A percentile compares a stretch with the other conserved stretches of the same genome.
Conservation (phyloP, 2,888 invertebrate genomes). For the Drosophila rubida region DNA sequence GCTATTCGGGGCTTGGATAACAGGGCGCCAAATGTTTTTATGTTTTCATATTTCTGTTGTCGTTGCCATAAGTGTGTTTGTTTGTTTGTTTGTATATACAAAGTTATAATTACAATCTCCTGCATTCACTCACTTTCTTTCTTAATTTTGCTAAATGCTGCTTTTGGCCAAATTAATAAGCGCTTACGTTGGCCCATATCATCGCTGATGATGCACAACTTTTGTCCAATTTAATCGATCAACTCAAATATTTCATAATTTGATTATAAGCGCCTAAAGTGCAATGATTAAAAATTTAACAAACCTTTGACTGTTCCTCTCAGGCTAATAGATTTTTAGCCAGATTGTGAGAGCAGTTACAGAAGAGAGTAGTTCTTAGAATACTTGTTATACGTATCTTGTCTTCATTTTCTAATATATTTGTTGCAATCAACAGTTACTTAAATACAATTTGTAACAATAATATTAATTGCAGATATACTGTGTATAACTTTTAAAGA, state of each 20-base stretch:
- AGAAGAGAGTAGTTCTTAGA: too few relatives aligned
- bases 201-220: slow-evolving; percentile 43
- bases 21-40: slow-evolving; percentile 33
- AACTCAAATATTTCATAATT: slow-evolving; percentile 58
- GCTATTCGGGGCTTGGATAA: slow-evolving; percentile 15
- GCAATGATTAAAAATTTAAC: too few relatives aligned
- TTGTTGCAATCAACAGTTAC: too few relatives aligned
- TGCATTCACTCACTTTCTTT: slow-evolving; percentile 65
- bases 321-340: too few relatives aligned
- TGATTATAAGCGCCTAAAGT: slow-evolving; percentile 32
- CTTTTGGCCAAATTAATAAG: slow-evolving; percentile 67
- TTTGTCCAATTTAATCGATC: slow-evolving; percentile 59
- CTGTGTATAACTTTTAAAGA: too few relatives aligned
- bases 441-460: too few relatives aligned
- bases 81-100: neutral
- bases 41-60: slow-evolving; percentile 19
- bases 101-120: slow-evolving; percentile 34
- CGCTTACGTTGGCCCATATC: slow-evolving; percentile 45
- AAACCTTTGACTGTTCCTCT: too few relatives aligned
- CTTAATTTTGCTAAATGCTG: slow-evolving; percentile 70
- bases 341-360: too few relatives aligned
- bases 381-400: too few relatives aligned
- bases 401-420: too few relatives aligned
- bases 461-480: too few relatives aligned
- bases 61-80: slow-evolving; percentile 13